Base-by-base conservation (phyloP, 2,797 vertebrate species). In the Tenualosa thibaudeaui region DNA sequence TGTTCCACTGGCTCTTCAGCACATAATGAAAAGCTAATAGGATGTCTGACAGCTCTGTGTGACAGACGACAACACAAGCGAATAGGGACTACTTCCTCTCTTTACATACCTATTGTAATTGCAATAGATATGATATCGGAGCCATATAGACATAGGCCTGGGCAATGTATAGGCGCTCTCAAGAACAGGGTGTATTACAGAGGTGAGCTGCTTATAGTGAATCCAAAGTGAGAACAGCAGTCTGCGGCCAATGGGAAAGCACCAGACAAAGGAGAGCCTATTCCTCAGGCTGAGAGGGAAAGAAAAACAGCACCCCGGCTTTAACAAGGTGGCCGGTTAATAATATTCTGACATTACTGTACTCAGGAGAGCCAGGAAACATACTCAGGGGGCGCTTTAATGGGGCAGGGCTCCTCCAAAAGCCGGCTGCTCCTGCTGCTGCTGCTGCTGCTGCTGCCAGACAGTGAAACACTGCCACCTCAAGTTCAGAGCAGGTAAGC, bases 11-110 rank as follows among this genome's bases (percentile, higher is more conserved):
- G 40, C 71, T 78, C 37, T 37, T 78, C 40, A 12, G 71, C 71
- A 78, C 54, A 83, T 87, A 84, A 81, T 89, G 84, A 85, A 85
- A 78, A 78, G 40, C 71, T 78, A 78, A 78, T 78, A 78, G 71
- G 71, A 78, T 78, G 71, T 78, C 71, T 78, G 71, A 78, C 71
- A 78, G 71, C 40, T 40, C 71, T 5, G 19, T 19, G 71, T 78
- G 71, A 78, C 71, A 78, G 71, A 19, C 71, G 40, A 40, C 71
- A 78, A 78, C 37, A 78, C 71, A 46, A 43, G 71, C 71, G 40
- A 78, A 78, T 15, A 46, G 17, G 40, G 71, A 37, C 26, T 0
- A 40, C 71, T 46, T 43, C 46, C 40, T 22, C 71, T 71, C 26
- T 26, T 65, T 31, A 19, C 71, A 17, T 78, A 43, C 5, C 71